Base-by-base conservation (phyloP, 2,797 vertebrate genomes). In the Pelodytes ibericus region DNA sequence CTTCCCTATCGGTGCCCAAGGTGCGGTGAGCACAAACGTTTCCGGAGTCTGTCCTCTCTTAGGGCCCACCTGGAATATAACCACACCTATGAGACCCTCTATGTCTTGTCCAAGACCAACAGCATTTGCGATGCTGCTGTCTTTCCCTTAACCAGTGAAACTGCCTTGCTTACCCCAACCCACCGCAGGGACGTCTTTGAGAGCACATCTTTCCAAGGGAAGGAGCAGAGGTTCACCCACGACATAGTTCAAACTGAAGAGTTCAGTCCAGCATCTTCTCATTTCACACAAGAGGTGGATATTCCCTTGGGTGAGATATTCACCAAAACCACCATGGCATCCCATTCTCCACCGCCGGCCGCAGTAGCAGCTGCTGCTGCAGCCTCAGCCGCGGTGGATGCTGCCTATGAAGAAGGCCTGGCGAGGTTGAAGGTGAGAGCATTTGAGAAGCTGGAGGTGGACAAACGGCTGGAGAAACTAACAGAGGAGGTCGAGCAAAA, bases 401-500 rank as follows among this genome's bases (percentile, higher is more conserved):
- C 95, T 0, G 96, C 96, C 20, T 99, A 99, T 0, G 97, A 99
- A 83, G 97, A 99, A 79, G 97, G 97, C 41, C 85, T 98, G 87
- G 95, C 97, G 31, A 93, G 97, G 77, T 91, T 99, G 53, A 97
- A 98, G 89, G 96, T 97, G 18, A 91, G 96, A 0, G 96, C 97
- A 2, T 95, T 99, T n/a, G 97, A 99, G 83, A 94, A 96, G 64
- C 91, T 99, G 76, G 96, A 99, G 80, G 92, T 98, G 83, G 96
- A 99, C 73, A 95, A 98, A 86, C 86, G 96, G 67, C 90, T 98
- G 83, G 97, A 99, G 90, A 95, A 98, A 83, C 89, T 99, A 78
- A 98, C 96, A 0, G 96, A 99, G 82, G 97, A 99, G 91, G 97
- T 98, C 86, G 97, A 99, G 90, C 96, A 98, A 89, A 99, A 98